phyloP scores from a whole-genome alignment of 1,140 invertebrate species.

The Drosophila ambigua region DNA sequence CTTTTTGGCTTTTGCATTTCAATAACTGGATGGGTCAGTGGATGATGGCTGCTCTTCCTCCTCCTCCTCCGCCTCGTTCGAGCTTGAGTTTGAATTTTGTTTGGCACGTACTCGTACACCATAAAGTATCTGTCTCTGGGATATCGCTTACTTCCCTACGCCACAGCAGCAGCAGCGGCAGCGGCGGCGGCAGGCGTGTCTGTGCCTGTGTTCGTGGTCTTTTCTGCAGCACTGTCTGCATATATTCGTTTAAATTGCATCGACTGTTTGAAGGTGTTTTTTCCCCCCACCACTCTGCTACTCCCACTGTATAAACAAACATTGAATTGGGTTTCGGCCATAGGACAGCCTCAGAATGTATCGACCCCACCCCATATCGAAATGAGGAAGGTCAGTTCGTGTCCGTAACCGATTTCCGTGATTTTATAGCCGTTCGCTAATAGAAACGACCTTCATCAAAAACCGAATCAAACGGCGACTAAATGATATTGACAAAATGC shows the following conservation, averaged over 20 bases:
- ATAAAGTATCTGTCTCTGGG: conserved; percentile 66
- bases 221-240: conserved; percentile 58
- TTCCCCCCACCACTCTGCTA: conserved; percentile 1
- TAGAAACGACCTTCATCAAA: conserved; percentile 73
- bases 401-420: conserved; percentile 32
- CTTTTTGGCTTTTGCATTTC: conserved; percentile 54
- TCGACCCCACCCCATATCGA: background rate
- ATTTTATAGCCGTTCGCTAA: conserved; percentile 45
- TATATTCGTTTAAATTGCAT: conserved; percentile 77
- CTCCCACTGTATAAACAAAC: conserved; percentile 43
- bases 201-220: conserved; percentile 29
- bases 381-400: conserved; percentile 47
- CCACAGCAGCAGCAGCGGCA: background rate
- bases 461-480: conserved; percentile 58
- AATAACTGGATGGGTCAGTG: conserved; percentile 66
- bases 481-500: conserved; percentile 69
- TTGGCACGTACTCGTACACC: conserved; percentile 72
- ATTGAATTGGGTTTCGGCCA: conserved; percentile 29
- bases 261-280: conserved; percentile 35
- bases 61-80: too few relatives aligned
- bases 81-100: conserved; percentile 27
- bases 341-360: conserved; percentile 7
- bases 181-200: background rate
- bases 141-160: conserved; percentile 48
- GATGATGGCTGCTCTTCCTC: conserved; percentile 2